Percentiles rank a stretch among this genome's conserved stretches.
phyloP scores from a whole-genome alignment of 2,888 invertebrate genomes.

The Cheilosia scutellata region DNA sequence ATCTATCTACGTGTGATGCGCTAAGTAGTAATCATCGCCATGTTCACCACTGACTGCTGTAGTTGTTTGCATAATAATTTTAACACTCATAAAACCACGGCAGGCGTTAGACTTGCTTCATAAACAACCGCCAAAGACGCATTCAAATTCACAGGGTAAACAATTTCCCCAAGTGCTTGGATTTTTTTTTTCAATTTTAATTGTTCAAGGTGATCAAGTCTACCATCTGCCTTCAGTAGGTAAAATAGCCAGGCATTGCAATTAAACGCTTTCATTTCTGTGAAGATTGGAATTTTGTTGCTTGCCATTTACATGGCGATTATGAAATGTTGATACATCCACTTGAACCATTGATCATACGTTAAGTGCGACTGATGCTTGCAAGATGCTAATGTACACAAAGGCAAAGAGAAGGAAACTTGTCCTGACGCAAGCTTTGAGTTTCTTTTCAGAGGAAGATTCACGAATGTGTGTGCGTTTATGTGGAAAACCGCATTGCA shows the following conservation, averaged over 20 bases:
- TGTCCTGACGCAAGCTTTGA: slow-evolving; percentile 8
- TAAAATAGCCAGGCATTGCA: slow-evolving; percentile 14
- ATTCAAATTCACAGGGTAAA: slow-evolving; percentile 16
- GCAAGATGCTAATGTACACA: slow-evolving; percentile 1
- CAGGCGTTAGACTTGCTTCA: slow-evolving; percentile 19
- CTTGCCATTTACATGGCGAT: slow-evolving; percentile 20
- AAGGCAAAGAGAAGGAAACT: slow-evolving; percentile 28
- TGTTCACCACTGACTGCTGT: background rate
- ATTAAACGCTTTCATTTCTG: slow-evolving; percentile 45
- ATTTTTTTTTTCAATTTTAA: slow-evolving; percentile 18
- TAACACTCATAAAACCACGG: slow-evolving; percentile 15
- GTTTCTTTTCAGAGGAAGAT: background rate
- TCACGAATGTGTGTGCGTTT: slow-evolving; percentile 10
- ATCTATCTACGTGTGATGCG: no score
- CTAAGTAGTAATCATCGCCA: no score
- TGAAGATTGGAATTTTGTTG: slow-evolving; percentile 33
- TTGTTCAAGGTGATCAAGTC: slow-evolving; percentile 65
- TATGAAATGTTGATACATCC: slow-evolving; percentile 48
- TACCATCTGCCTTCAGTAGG: slow-evolving; percentile 52
- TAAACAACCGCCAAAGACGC: slow-evolving; percentile 28
- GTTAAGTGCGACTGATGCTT: slow-evolving; percentile 17
- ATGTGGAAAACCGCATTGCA: slow-evolving; percentile 7
- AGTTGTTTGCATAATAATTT: slow-evolving; percentile 37
- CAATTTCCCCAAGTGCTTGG: slow-evolving; percentile 33
- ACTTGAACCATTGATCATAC: slow-evolving; percentile 26